A percentile compares a stretch with the other conserved stretches of the same genome.
Evolutionary conservation across 2,888 invertebrate species (phyloP).

Genomic region (Calameuta filiformis): DNA sequence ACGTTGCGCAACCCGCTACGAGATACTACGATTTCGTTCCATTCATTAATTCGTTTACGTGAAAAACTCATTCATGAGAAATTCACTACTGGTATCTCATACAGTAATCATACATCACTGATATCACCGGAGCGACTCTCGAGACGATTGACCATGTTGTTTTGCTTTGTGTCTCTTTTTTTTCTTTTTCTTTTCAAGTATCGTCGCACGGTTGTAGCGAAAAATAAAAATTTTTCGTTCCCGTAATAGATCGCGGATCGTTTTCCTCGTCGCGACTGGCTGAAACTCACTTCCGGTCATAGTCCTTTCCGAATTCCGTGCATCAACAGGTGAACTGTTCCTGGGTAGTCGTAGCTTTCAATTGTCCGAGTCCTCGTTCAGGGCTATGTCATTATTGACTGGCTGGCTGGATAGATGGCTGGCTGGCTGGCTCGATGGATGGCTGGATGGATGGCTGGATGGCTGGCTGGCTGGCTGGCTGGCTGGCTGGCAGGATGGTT

Average conservation of each 20-base stretch:
- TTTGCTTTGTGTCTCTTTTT: neutral
- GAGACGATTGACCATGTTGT: neutral
- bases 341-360: neutral
- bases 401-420: slow-evolving; percentile 13
- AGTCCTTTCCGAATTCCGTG: slow-evolving; percentile 23
- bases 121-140: neutral
- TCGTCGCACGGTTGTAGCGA: neutral
- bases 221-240: neutral
- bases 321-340: slow-evolving; percentile 52
- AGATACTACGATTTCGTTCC: neutral
- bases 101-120: neutral
- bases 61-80: neutral
- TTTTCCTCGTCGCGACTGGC: neutral
- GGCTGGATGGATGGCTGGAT: neutral
- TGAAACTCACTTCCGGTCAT: neutral
- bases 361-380: neutral
- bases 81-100: neutral
- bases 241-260: neutral
- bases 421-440: too few relatives aligned
- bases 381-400: neutral
- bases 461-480: slow-evolving; percentile 1
- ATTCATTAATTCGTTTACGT: neutral
- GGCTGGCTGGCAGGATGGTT: neutral
- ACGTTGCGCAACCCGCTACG: neutral
- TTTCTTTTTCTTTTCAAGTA: neutral